Conservation (phyloP, 2,888 invertebrate species). For the Scaptomyza parva region DNA sequence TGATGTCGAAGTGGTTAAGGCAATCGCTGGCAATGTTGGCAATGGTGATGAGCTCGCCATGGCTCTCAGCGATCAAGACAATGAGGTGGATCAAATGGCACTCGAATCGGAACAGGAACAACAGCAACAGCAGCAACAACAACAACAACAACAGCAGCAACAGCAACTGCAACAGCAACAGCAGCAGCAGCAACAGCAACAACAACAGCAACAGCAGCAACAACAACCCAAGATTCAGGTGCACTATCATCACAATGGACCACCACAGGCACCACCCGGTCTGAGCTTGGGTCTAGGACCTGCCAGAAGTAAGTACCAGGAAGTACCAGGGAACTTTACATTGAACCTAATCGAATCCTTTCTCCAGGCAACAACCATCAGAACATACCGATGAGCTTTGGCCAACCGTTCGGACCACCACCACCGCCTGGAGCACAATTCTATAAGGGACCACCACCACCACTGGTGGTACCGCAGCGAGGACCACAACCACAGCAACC, state of each 20-base stretch:
- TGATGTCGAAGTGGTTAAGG: slow-evolving; percentile 89
- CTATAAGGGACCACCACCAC: slow-evolving; percentile 90
- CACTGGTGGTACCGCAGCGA: slow-evolving; percentile 55
- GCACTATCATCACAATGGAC: slow-evolving; percentile 85
- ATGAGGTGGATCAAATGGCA: slow-evolving; percentile 89
- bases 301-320: slow-evolving; percentile 80
- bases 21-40: slow-evolving; percentile 85
- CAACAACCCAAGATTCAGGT: slow-evolving; percentile 71
- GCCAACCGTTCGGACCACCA: slow-evolving; percentile 86
- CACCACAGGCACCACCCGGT: slow-evolving; percentile 64
- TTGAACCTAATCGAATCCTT: neutral
- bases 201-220: slow-evolving; percentile 82
- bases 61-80: slow-evolving; percentile 86
- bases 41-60: slow-evolving; percentile 85
- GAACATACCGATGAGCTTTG: slow-evolving; percentile 84
- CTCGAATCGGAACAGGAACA: slow-evolving; percentile 89
- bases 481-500: slow-evolving; percentile 56
- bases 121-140: slow-evolving; percentile 84
- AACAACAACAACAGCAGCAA: slow-evolving; percentile 83
- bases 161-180: slow-evolving; percentile 83
- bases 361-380: slow-evolving; percentile 82
- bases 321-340: too few relatives aligned
- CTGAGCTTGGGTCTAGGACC: slow-evolving; percentile 67
- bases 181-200: slow-evolving; percentile 80
- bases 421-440: slow-evolving; percentile 85